Evolutionary conservation across 2,113 vertebrate species (phyloP), one percentile per base, ranked within the genome.

Genomic region (Paraplagusia blochii): DNA sequence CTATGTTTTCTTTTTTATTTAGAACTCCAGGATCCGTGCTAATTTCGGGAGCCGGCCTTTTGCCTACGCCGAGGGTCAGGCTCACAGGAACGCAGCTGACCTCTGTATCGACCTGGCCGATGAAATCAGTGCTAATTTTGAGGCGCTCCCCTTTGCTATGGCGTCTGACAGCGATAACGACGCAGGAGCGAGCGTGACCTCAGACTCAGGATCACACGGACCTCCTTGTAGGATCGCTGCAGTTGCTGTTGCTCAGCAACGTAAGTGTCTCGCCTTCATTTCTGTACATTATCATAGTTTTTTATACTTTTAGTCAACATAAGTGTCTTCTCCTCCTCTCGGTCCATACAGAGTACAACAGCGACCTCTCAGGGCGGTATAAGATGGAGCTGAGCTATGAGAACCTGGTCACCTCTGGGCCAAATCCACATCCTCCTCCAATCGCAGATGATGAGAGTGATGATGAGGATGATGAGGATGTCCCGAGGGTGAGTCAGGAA

Each of bases 51-150:
- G 89, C 49, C 92, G 92, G 0, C 90, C 92, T 0, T 99, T 98
- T 58, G 93, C 95, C 4, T 99, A 93, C 0, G 94, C 94, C 0
- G 96, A 98, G 83, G 97, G 97, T 2, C 96, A 98, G 81, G 95
- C 95, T 4, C 97, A 98, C 87, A 91, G 97, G 46, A 98, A 98
- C 0, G 95, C 97, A 0, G 97, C 97, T 0, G 96, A 99, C 82
- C 84, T 98, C 33, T 98, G 96, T 64, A 88, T 97, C 0, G 97
- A 99, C 82, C 89, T 98, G 1, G 95, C 97, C 0, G 96, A 99
- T 58, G 97, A 99, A 84, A 99, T 99, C 66, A 99, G 96, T 0
- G 95, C 95, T 55, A 99, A 99, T 87, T 99, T 99, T 11, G 96
- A 98, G 87, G 97, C 94, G 0, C 72, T 99, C 48, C 97, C 97